phyloP scores from a whole-genome alignment of 2,113 vertebrate genomes.

The Notechis scutatus region DNA sequence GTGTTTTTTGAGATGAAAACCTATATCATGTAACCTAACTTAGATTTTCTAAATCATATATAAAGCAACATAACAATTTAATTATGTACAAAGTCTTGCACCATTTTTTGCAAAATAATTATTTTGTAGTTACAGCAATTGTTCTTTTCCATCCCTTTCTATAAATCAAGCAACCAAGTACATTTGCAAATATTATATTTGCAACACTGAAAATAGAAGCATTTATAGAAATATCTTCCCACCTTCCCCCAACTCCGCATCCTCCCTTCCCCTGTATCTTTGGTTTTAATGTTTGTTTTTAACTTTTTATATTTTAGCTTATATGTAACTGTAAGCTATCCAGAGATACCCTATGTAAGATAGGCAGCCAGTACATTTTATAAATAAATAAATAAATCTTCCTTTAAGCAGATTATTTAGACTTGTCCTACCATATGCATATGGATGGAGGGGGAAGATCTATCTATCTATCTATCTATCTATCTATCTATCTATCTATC shows the following conservation, averaged over 20 bases:
- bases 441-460: neutral
- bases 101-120: constrained; percentile 62
- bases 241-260: too few species aligned
- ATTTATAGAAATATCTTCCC: constrained; percentile 59
- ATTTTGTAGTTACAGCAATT: constrained; percentile 71
- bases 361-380: too few species aligned
- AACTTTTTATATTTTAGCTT: too few species aligned
- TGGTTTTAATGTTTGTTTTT: too few species aligned
- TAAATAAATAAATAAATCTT: neutral
- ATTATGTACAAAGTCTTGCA: neutral
- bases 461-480: neutral
- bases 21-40: constrained; percentile 64
- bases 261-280: too few species aligned
- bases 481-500: too few species aligned
- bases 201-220: constrained; percentile 76
- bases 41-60: constrained; percentile 62
- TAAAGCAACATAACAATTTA: constrained; percentile 63
- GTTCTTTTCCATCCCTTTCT: constrained; percentile 73
- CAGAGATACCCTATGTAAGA: too few species aligned
- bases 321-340: too few species aligned
- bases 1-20: constrained; percentile 57
- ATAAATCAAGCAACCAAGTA: constrained; percentile 79
- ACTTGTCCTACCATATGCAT: neutral
- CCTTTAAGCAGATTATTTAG: neutral
- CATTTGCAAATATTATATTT: constrained; percentile 67